Evolutionary conservation across 2,113 vertebrate species (phyloP).

Genomic region (Forbesichthys agassizii): DNA sequence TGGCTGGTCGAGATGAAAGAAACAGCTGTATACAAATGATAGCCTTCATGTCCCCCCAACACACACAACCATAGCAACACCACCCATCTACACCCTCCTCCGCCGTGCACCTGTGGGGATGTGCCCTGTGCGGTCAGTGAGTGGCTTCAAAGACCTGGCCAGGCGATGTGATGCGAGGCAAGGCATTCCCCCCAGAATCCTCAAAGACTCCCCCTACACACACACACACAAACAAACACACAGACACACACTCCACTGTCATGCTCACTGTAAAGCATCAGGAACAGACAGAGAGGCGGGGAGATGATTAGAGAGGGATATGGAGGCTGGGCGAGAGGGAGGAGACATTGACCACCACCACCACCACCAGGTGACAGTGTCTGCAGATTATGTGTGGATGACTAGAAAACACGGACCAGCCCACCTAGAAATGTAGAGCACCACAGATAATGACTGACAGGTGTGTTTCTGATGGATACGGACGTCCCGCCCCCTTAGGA

Average conservation of each 20-base stretch:
- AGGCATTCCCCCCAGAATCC: slow-evolving; percentile 62
- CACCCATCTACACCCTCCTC: slow-evolving; percentile 4
- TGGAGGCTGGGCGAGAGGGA: slow-evolving; percentile 37
- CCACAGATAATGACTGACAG: slow-evolving; percentile 58
- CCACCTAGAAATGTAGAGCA: slow-evolving; percentile 9
- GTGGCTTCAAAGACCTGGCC: slow-evolving; percentile 85
- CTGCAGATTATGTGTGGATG: slow-evolving; percentile 4
- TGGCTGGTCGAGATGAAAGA: slow-evolving; percentile 73
- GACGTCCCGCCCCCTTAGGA: slow-evolving; percentile 32
- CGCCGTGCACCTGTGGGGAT: slow-evolving; percentile 52
- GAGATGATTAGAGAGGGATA: slow-evolving; percentile 30
- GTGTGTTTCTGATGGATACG: slow-evolving; percentile 42
- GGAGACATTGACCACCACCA: neutral
- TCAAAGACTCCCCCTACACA: slow-evolving; percentile 60
- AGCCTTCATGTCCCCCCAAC: slow-evolving; percentile 50
- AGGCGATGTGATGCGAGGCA: slow-evolving; percentile 56
- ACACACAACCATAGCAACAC: slow-evolving; percentile 4
- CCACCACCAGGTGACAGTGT: slow-evolving; percentile 15
- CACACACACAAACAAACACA: neutral
- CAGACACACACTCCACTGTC: slow-evolving; percentile 75
- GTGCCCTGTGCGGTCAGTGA: slow-evolving; percentile 85
- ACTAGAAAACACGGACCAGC: slow-evolving; percentile 34
- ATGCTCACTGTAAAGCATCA: too few relatives aligned
- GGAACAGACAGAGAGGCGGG: slow-evolving; percentile 10
- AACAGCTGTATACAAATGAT: slow-evolving; percentile 83